These are phyloP conservation scores for Caenorhabditis afra DNA, from an alignment of 2,888 invertebrate genomes.

Conservation along the genomic window DNA sequence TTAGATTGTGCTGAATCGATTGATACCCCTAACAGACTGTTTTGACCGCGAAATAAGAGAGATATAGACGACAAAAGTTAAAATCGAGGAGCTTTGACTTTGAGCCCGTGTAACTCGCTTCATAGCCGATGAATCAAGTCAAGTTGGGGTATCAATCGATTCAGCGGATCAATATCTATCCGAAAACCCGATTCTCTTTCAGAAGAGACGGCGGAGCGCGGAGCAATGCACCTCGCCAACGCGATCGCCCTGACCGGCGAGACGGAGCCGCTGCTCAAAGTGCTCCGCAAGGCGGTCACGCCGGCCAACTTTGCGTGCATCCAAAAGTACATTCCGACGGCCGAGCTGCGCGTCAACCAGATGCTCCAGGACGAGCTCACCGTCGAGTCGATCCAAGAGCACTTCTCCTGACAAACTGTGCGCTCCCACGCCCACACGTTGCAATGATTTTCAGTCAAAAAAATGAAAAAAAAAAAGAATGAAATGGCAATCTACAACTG, in stretches of 20 bases:
- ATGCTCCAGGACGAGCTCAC: conserved; percentile 52
- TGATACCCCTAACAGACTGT: too few species aligned
- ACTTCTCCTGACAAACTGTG: conserved; percentile 22
- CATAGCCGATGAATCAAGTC: too few species aligned
- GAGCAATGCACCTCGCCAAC: conserved; percentile 95
- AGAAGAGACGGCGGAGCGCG: conserved; percentile 84
- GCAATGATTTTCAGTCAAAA: not conserved
- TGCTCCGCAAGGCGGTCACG: conserved; percentile 94
- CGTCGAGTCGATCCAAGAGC: conserved; percentile 23
- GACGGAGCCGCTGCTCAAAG: conserved; percentile 90
- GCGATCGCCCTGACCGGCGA: conserved; percentile 98
- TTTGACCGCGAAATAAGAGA: too few species aligned
- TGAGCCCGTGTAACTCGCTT: not conserved
- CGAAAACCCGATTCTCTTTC: not conserved
- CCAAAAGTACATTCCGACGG: conserved; percentile 54
- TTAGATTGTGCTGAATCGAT: too few species aligned
- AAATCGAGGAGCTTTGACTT: too few species aligned
- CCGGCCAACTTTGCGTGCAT: conserved; percentile 88
- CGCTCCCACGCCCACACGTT: too few species aligned
- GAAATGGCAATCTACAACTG: too few species aligned
- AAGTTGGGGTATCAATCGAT: not conserved
- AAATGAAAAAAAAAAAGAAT: too few species aligned
- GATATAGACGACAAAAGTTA: too few species aligned
- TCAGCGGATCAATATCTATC: not conserved
- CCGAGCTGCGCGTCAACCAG: conserved; percentile 43